Evolutionary conservation across 2,888 invertebrate species (phyloP).

Genomic region (Papilio gigon): DNA sequence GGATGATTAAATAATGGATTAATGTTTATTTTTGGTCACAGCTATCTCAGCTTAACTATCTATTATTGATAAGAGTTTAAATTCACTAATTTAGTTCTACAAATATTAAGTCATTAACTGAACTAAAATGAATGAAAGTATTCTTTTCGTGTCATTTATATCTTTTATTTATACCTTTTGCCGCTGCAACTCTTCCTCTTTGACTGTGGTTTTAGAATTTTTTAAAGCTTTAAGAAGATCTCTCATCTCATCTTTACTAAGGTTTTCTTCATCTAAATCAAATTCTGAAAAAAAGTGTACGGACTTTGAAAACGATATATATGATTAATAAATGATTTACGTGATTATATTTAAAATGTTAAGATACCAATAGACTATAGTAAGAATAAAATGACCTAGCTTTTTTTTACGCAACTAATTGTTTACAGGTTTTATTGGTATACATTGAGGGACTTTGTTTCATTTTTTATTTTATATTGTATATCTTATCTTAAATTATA

Average conservation of each 20-base stretch:
- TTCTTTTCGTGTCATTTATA: background rate
- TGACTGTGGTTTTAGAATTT: conserved; percentile 70
- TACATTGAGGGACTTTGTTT: background rate
- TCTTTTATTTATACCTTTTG: conserved; percentile 51
- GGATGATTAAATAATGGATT: background rate
- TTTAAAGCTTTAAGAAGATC: conserved; percentile 73
- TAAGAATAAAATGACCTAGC: background rate
- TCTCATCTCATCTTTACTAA: conserved; percentile 76
- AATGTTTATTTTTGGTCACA: background rate
- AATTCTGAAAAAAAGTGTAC: conserved; percentile 57
- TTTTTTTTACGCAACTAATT: too few species aligned
- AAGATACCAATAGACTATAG: background rate
- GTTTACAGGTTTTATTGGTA: background rate
- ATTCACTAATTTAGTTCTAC: background rate
- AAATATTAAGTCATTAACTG: background rate
- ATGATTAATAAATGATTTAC: background rate
- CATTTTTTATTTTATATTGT: background rate
- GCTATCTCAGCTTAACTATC: background rate
- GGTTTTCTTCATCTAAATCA: conserved; percentile 74
- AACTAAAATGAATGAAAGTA: background rate
- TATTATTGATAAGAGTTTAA: background rate
- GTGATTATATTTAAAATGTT: background rate
- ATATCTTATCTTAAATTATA: background rate
- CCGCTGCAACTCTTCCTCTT: conserved; percentile 63
- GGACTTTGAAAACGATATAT: background rate